Evolutionary conservation across 2,113 vertebrate genomes (phyloP).

Genomic region (Ifrita kowaldi): DNA sequence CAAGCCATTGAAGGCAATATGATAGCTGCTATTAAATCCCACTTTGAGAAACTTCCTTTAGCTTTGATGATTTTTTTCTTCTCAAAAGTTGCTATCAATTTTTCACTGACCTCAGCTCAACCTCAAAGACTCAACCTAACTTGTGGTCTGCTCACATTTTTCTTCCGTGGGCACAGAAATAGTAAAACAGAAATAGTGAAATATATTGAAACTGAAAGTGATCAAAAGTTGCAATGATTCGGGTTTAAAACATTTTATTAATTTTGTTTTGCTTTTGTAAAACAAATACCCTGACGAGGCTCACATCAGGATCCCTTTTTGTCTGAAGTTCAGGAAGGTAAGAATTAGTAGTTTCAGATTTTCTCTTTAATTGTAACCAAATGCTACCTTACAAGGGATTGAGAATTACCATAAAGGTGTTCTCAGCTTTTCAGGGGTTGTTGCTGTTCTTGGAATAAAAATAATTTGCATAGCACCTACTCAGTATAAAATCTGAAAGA

Average conservation of each 20-base stretch:
- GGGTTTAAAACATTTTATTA: neutral
- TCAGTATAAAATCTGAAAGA: neutral
- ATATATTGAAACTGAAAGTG: neutral
- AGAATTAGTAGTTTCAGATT: neutral
- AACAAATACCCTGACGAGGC: neutral
- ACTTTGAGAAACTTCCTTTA: constrained; percentile 69
- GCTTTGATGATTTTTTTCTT: constrained; percentile 78
- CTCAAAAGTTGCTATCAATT: constrained; percentile 73
- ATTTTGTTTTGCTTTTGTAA: neutral
- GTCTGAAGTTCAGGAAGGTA: neutral
- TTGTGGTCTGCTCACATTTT: constrained; percentile 40
- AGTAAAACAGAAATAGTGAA: neutral
- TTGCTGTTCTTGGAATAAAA: neutral
- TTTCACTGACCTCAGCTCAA: constrained; percentile 68
- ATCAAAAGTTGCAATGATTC: neutral
- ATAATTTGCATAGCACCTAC: neutral
- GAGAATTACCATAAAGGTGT: neutral
- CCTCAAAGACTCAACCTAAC: constrained; percentile 58
- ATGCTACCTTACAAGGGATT: neutral
- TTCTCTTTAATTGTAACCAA: constrained; percentile 38
- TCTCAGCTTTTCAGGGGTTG: neutral
- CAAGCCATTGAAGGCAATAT: constrained; percentile 66
- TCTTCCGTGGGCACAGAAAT: neutral
- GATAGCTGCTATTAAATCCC: constrained; percentile 78
- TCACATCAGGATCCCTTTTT: neutral